These are phyloP conservation scores for Seira musarum DNA, from an alignment of 2,888 invertebrate species.

Conservation along the genomic window DNA sequence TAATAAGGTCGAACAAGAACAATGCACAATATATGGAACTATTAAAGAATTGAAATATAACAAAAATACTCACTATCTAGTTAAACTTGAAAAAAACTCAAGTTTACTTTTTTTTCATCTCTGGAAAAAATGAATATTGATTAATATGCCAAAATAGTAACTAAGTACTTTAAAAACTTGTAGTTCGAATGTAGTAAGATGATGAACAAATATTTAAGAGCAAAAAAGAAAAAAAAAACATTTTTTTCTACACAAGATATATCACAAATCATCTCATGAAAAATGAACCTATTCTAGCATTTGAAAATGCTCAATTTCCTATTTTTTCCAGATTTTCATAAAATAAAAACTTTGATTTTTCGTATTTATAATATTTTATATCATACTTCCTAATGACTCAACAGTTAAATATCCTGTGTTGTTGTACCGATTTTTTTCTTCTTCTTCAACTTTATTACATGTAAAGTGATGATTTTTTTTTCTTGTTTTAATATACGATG, in stretches of 20 bases:
- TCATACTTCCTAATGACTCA: slow-evolving; percentile 45
- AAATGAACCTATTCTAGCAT: slow-evolving; percentile 22
- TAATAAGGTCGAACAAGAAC: slow-evolving; percentile 34
- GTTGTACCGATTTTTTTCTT: slow-evolving; percentile 49
- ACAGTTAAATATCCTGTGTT: slow-evolving; percentile 42
- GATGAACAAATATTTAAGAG: slow-evolving; percentile 16
- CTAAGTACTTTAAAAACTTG: too few relatives aligned
- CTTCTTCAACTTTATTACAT: slow-evolving; percentile 45
- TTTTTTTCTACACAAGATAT: slow-evolving; percentile 22
- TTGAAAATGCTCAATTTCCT: slow-evolving; percentile 20
- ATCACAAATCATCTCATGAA: slow-evolving; percentile 25
- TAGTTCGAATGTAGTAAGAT: too few relatives aligned
- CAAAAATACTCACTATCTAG: slow-evolving; percentile 10
- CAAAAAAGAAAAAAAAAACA: too few relatives aligned
- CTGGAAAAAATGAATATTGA: slow-evolving; percentile 5
- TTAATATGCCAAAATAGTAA: slow-evolving; percentile 26
- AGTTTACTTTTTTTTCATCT: too few relatives aligned
- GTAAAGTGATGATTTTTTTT: slow-evolving; percentile 51
- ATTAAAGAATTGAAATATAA: slow-evolving; percentile 18
- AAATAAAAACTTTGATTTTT: slow-evolving; percentile 30
- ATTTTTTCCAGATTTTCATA: slow-evolving; percentile 16
- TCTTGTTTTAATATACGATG: slow-evolving; percentile 41
- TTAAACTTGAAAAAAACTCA: neutral
- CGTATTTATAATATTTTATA: slow-evolving; percentile 32
- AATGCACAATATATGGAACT: slow-evolving; percentile 21